These are phyloP conservation scores for Alca torda DNA, from an alignment of 2,797 vertebrate genomes.

Conservation along the genomic window DNA sequence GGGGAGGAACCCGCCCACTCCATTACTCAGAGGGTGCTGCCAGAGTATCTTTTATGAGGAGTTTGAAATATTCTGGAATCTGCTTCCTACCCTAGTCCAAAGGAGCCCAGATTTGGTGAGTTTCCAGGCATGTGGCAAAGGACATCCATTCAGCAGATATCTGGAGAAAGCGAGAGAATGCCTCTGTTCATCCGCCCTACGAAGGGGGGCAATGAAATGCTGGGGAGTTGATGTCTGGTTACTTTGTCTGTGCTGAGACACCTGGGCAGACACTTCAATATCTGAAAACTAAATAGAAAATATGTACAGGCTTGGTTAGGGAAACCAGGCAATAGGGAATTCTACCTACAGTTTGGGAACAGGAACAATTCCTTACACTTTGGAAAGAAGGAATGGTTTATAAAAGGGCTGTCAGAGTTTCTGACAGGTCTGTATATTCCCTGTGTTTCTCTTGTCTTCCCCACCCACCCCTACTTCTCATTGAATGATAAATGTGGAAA, in stretches of 20 bases:
- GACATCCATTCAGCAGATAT: neutral
- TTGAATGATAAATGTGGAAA: neutral
- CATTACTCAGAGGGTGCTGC: neutral
- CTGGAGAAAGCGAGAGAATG: neutral
- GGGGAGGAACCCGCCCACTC: neutral
- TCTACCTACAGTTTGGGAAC: neutral
- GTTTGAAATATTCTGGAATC: neutral
- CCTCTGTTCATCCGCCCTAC: neutral
- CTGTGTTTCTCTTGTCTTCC: neutral
- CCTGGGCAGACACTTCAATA: neutral
- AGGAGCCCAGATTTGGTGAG: neutral
- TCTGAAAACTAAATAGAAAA: neutral
- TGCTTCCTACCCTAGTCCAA: neutral
- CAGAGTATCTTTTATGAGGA: neutral
- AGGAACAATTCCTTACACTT: neutral
- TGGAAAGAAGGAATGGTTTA: neutral
- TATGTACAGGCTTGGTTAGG: neutral
- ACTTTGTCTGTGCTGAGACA: neutral
- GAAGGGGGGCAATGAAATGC: neutral
- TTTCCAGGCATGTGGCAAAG: neutral
- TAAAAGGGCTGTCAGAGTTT: neutral
- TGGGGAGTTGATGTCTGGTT: neutral
- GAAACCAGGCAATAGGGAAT: neutral
- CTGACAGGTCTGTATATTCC: neutral
- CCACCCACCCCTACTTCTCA: neutral